Evolutionary conservation across 2,888 invertebrate species (phyloP).

Genomic region (Auanema freiburgensis): DNA sequence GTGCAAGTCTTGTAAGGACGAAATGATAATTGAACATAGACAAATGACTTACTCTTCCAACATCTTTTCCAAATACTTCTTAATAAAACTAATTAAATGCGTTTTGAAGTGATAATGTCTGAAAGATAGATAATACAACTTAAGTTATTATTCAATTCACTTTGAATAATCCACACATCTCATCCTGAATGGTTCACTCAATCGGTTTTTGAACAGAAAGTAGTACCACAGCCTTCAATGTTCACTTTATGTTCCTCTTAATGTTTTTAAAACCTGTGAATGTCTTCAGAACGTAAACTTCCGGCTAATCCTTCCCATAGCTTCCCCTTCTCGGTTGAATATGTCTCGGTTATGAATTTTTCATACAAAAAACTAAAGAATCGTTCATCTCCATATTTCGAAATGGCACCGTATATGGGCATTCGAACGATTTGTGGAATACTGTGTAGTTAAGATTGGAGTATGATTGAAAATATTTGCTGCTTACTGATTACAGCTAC

Average conservation of each 20-base stretch:
- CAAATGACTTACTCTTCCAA: not conserved
- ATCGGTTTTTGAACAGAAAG: too few species aligned
- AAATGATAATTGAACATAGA: not conserved
- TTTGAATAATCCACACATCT: too few species aligned
- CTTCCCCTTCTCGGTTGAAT: not conserved
- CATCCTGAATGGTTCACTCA: too few species aligned
- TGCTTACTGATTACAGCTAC: conserved; percentile 38
- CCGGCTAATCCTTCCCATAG: conserved; percentile 13
- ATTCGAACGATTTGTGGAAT: conserved; percentile 32
- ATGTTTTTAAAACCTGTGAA: conserved; percentile 6
- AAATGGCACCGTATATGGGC: conserved; percentile 36
- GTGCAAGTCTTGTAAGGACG: too few species aligned
- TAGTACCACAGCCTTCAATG: too few species aligned
- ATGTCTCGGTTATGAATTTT: conserved; percentile 24
- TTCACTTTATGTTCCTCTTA: too few species aligned
- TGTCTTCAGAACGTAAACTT: conserved; percentile 4
- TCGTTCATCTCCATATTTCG: conserved; percentile 34
- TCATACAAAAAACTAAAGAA: conserved; percentile 42
- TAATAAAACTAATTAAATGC: not conserved
- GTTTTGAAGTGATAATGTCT: not conserved
- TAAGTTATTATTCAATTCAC: too few species aligned
- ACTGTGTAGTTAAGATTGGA: conserved; percentile 22
- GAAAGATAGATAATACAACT: not conserved
- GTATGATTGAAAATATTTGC: not conserved
- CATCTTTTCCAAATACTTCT: conserved; percentile 1